Conservation (phyloP, 1,140 invertebrate genomes). For the Aradophagus sp. region DNA sequence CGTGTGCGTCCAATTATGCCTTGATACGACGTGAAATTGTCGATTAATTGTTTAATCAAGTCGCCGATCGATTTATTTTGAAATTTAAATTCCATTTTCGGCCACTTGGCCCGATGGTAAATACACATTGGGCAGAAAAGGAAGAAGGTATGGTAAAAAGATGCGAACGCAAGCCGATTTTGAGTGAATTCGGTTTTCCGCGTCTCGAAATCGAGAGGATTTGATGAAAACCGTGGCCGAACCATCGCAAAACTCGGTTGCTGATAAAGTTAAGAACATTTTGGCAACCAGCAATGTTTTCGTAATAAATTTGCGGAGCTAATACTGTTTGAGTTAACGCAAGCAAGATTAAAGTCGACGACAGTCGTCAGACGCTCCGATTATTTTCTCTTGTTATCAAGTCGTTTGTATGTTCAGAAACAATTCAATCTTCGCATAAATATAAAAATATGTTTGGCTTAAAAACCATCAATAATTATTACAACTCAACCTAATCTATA, state of each 20-base stretch:
- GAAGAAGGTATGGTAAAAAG: no score
- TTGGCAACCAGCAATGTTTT: conserved; percentile 47
- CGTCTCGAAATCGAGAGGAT: no score
- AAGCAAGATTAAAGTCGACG: conserved; percentile 27
- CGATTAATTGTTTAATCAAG: conserved; percentile 46
- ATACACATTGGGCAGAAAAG: no score
- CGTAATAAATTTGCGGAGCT: conserved; percentile 34
- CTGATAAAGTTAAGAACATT: conserved; percentile 44
- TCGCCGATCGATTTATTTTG: conserved; percentile 1
- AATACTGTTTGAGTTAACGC: conserved; percentile 32
- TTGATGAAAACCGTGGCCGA: conserved; percentile 14
- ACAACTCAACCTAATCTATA: no score
- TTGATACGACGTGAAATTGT: conserved; percentile 39
- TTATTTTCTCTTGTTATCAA: conserved; percentile 23
- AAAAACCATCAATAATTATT: no score
- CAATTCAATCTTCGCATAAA: no score
- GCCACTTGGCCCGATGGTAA: no score
- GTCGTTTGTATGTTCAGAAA: conserved; percentile 14
- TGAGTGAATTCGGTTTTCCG: no score
- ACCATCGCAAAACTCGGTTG: conserved; percentile 3
- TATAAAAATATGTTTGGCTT: no score
- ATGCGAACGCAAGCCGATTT: no score
- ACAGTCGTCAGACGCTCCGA: conserved; percentile 19
- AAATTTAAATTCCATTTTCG: no score
- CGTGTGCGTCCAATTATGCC: conserved; percentile 27